Conservation (phyloP, 2,113 vertebrate species). For the Halcyon malimbica region DNA sequence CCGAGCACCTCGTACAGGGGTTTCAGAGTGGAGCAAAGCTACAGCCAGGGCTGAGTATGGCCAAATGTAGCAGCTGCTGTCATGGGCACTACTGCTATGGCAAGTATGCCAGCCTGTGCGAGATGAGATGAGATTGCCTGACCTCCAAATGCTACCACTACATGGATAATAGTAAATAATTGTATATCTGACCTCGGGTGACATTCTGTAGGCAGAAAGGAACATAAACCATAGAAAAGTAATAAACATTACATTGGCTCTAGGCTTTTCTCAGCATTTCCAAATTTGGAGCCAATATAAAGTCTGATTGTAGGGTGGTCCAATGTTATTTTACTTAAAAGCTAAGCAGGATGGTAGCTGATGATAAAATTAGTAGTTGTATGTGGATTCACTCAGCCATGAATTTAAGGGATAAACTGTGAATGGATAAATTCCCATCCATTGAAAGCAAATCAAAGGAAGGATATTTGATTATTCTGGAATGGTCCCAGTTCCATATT, state of each 20-base stretch:
- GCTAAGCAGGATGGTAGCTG: neutral
- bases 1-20: fast-evolving
- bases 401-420: neutral
- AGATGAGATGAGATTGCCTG: neutral
- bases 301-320: neutral
- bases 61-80: neutral
- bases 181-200: neutral
- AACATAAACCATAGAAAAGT: neutral
- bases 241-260: neutral
- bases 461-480: neutral
- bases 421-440: neutral
- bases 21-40: neutral
- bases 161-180: neutral
- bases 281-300: neutral
- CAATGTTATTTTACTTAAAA: neutral
- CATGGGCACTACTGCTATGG: neutral
- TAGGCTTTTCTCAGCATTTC: neutral
- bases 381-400: neutral
- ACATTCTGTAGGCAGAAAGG: neutral
- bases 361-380: neutral
- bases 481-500: neutral
- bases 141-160: neutral
- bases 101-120: neutral
- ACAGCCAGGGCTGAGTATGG: neutral
- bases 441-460: neutral